These are phyloP conservation scores for Seriola dumerili DNA, from an alignment of 2,113 vertebrate genomes.

Conservation along the genomic window DNA sequence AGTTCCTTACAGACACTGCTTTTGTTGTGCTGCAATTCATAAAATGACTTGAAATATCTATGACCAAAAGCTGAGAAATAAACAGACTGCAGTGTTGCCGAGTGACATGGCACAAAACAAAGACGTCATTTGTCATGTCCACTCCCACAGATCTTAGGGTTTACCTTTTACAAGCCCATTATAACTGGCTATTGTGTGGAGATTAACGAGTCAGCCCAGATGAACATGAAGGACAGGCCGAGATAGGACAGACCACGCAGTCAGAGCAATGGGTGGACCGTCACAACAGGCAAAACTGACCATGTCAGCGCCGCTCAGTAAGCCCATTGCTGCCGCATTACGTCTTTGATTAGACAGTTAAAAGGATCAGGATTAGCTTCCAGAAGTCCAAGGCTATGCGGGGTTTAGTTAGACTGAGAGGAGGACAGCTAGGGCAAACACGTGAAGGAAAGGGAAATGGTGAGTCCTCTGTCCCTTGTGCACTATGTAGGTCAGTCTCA, in stretches of 20 bases:
- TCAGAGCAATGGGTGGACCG: conserved; percentile 10
- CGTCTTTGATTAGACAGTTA: conserved; percentile 80
- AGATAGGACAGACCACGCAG: conserved; percentile 14
- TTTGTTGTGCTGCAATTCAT: conserved; percentile 42
- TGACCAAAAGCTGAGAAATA: conserved; percentile 17
- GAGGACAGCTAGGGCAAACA: conserved; percentile 31
- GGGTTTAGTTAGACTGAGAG: conserved; percentile 40
- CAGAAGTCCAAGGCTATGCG: conserved; percentile 40
- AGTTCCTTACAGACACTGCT: background rate
- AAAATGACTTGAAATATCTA: conserved; percentile 7
- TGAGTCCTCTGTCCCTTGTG: conserved; percentile 17
- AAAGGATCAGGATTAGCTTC: conserved; percentile 81
- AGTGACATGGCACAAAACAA: background rate
- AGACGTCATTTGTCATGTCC: background rate
- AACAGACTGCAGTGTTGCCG: background rate
- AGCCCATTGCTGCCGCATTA: conserved; percentile 71
- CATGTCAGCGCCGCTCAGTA: conserved; percentile 35
- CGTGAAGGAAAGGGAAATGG: conserved; percentile 41
- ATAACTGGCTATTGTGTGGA: conserved; percentile 55
- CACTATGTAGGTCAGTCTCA: conserved; percentile 52
- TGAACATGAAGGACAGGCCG: conserved; percentile 2
- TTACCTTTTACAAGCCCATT: conserved; percentile 60
- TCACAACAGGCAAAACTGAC: conserved; percentile 33
- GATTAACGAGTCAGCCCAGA: conserved; percentile 45
- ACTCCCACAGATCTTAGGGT: conserved; percentile 46